Percentiles rank a stretch among this genome's conserved stretches.
These are phyloP conservation scores for Holocentrus rufus DNA, from an alignment of 2,797 vertebrate species.

Conservation along the genomic window DNA sequence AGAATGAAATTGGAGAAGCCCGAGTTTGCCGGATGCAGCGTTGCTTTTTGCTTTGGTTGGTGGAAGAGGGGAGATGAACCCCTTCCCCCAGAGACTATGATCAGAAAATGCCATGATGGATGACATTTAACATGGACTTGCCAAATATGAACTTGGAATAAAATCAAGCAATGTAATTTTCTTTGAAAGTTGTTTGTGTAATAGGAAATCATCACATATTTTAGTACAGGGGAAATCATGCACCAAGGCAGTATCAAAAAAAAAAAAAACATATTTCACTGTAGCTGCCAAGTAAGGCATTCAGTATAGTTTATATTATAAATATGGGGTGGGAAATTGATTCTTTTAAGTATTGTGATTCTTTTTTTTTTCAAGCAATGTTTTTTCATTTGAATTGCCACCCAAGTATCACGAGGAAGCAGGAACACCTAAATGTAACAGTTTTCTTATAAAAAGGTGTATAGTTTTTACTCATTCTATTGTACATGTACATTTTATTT, in stretches of 20 bases:
- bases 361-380: too few species aligned
- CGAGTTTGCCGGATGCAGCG: conserved; percentile 80
- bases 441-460: too few species aligned
- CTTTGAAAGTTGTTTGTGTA: conserved; percentile 43
- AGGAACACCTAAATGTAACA: too few species aligned
- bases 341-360: too few species aligned
- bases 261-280: not conserved
- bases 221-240: not conserved
- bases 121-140: conserved; percentile 55
- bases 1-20: conserved; percentile 81
- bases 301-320: too few species aligned
- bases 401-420: too few species aligned
- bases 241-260: not conserved
- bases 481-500: too few species aligned
- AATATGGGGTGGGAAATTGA: too few species aligned
- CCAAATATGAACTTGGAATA: conserved; percentile 71
- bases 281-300: not conserved
- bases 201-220: conserved; percentile 4
- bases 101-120: conserved; percentile 62
- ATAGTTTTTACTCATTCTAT: too few species aligned
- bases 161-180: conserved; percentile 54
- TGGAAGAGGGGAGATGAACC: conserved; percentile 74
- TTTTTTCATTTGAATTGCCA: too few species aligned
- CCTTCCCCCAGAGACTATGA: conserved; percentile 78
- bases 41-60: conserved; percentile 74